Evolutionary conservation across 2,797 vertebrate species (phyloP).

Genomic region (Cyprinella venusta): DNA sequence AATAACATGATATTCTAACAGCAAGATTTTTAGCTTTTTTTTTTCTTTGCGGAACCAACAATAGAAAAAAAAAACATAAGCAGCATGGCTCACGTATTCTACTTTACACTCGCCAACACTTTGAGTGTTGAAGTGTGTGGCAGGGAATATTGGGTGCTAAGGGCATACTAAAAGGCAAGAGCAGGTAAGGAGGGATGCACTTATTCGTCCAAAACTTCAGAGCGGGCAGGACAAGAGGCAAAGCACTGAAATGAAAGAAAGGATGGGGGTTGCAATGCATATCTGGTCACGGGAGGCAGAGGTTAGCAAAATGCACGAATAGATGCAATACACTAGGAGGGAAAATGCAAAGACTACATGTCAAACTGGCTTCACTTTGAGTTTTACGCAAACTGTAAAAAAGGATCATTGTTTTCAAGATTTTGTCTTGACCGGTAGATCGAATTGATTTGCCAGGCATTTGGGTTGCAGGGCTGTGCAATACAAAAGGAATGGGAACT

Average conservation of each 20-base stretch:
- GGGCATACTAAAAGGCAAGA: constrained; percentile 79
- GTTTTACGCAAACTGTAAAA: constrained; percentile 47
- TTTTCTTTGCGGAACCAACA: constrained; percentile 74
- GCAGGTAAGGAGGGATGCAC: constrained; percentile 77
- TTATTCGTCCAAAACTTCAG: constrained; percentile 73
- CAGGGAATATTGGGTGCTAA: constrained; percentile 70
- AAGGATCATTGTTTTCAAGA: constrained; percentile 9
- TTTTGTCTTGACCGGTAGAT: constrained; percentile 13
- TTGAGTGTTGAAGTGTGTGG: constrained; percentile 73
- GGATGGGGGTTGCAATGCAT: constrained; percentile 76
- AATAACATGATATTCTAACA: constrained; percentile 83
- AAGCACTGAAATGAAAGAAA: constrained; percentile 73
- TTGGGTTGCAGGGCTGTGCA: constrained; percentile 61
- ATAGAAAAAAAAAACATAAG: constrained; percentile 73
- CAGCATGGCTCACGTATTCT: constrained; percentile 76
- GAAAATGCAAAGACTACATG: constrained; percentile 83
- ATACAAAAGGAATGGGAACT: constrained; percentile 52
- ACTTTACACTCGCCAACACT: constrained; percentile 78
- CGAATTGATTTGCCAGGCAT: constrained; percentile 45
- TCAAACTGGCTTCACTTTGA: constrained; percentile 78
- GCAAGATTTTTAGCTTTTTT: constrained; percentile 74
- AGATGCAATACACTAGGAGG: constrained; percentile 78
- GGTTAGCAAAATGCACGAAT: constrained; percentile 82
- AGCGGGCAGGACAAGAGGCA: constrained; percentile 77
- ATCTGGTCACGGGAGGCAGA: constrained; percentile 75